Conservation (phyloP, 2,113 vertebrate species). For the Cepphus grylle region DNA sequence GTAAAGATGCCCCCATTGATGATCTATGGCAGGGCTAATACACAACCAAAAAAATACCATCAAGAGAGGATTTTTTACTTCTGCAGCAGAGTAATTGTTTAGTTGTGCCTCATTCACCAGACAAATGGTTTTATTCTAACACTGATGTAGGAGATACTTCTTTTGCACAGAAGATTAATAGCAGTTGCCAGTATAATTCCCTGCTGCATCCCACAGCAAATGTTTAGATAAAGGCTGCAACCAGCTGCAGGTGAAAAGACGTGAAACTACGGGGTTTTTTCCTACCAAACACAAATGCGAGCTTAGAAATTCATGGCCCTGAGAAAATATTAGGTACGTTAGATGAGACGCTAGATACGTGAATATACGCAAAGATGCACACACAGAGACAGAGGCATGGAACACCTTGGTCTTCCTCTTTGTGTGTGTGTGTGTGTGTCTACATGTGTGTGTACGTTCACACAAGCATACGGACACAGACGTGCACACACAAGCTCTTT, state of each 20-base stretch:
- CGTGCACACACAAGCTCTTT: neutral
- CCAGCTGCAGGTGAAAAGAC: conserved; percentile 27
- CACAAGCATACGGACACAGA: too few relatives aligned
- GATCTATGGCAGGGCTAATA: neutral
- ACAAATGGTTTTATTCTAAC: conserved; percentile 29
- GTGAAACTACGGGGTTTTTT: neutral
- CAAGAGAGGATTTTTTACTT: neutral
- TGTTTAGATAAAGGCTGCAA: conserved; percentile 45
- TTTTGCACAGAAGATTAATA: conserved; percentile 37
- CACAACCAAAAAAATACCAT: neutral
- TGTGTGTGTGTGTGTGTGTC: neutral
- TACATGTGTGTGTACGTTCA: too few relatives aligned
- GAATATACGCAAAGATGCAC: neutral
- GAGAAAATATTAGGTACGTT: neutral
- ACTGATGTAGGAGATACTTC: neutral
- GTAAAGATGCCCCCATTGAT: neutral
- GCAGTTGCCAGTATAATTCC: conserved; percentile 20
- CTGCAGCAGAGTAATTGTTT: neutral
- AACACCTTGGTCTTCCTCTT: neutral
- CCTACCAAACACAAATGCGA: neutral
- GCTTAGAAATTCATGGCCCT: neutral
- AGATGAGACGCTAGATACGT: neutral
- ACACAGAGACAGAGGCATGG: neutral
- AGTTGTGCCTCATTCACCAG: conserved; percentile 34
- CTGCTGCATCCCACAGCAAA: neutral